Evolutionary conservation across 2,113 vertebrate species (phyloP).

Genomic region (Leptobrachium ailaonicum): DNA sequence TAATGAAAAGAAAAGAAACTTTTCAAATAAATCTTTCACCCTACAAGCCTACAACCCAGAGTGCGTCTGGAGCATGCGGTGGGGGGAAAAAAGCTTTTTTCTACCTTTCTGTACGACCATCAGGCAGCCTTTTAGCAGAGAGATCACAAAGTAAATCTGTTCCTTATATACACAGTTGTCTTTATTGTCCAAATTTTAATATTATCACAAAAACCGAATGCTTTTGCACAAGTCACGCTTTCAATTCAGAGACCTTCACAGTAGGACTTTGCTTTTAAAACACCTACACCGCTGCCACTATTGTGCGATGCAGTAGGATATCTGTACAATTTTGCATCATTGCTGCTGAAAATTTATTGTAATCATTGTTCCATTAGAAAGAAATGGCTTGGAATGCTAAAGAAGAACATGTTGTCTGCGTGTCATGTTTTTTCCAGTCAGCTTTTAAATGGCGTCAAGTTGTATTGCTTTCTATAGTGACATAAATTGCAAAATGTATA

Average conservation of each 20-base stretch:
- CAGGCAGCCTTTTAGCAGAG: slow-evolving; percentile 18
- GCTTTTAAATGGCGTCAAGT: not conserved
- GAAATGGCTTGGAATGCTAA: not conserved
- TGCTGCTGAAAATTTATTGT: slow-evolving; percentile 9
- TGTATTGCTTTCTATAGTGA: not conserved
- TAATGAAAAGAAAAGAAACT: slow-evolving; percentile 1
- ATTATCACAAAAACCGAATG: not conserved
- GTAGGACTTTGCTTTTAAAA: slow-evolving; percentile 18
- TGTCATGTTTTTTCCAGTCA: not conserved
- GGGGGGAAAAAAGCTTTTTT: not conserved
- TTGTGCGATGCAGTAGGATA: slow-evolving; percentile 6
- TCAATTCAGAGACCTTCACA: slow-evolving; percentile 12
- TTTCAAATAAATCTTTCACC: slow-evolving; percentile 3
- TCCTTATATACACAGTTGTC: slow-evolving; percentile 16
- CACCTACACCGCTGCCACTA: not conserved
- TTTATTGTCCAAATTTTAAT: slow-evolving; percentile 25
- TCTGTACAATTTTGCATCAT: slow-evolving; percentile 17
- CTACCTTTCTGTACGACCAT: not conserved
- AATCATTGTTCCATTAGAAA: slow-evolving; percentile 17
- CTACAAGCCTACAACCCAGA: not conserved
- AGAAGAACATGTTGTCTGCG: not conserved
- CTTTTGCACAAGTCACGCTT: slow-evolving; percentile 6
- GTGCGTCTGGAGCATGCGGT: not conserved
- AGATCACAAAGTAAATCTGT: slow-evolving; percentile 6
- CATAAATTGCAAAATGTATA: too few relatives aligned